Percentiles rank a stretch among this genome's conserved stretches.
These are phyloP conservation scores for Poicephalus meyeri DNA, from an alignment of 2,113 vertebrate species.

Conservation along the genomic window DNA sequence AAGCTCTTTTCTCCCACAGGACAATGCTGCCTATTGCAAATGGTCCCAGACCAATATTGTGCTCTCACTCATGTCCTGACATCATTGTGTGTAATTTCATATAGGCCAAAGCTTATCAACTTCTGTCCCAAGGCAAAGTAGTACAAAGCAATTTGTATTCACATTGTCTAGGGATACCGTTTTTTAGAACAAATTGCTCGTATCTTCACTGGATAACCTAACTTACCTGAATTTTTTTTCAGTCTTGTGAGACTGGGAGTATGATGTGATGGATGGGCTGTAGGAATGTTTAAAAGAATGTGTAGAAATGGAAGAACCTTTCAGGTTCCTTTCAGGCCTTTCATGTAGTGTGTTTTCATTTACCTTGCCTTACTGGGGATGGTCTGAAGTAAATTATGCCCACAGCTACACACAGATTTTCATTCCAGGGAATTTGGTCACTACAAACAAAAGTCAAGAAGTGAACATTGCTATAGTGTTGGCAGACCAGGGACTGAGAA, in stretches of 20 bases:
- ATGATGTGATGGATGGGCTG: neutral
- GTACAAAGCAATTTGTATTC: neutral
- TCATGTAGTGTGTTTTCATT: neutral
- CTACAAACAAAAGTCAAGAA: neutral
- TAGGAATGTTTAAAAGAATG: neutral
- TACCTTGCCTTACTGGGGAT: neutral
- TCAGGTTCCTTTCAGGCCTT: neutral
- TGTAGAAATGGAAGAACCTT: neutral
- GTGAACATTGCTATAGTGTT: neutral
- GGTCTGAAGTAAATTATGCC: neutral
- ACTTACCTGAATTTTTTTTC: neutral
- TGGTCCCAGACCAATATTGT: neutral
- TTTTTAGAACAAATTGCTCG: neutral
- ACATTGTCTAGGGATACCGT: neutral
- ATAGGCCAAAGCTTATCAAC: neutral
- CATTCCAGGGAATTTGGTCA: neutral
- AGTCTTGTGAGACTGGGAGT: neutral
- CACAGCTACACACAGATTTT: neutral
- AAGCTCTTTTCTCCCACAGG: neutral
- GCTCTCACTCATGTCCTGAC: neutral
- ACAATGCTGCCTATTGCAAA: neutral
- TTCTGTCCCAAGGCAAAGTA: neutral
- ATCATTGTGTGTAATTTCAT: neutral
- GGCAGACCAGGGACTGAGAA: neutral
- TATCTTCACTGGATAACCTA: neutral